Evolutionary conservation across 1,140 invertebrate genomes (phyloP).

Genomic region (Neodiprion pinetum): DNA sequence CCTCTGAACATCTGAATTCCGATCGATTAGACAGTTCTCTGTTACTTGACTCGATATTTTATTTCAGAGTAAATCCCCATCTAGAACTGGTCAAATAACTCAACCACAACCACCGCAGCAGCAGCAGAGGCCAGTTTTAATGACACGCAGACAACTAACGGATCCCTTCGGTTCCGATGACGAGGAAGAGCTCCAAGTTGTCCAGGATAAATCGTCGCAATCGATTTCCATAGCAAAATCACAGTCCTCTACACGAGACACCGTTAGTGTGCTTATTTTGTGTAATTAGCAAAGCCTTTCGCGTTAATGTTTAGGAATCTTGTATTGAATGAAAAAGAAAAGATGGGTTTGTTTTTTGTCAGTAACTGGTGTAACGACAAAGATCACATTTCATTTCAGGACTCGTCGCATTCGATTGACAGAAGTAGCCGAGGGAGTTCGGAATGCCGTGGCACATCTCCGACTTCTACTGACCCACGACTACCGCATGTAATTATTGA

Average conservation of each 20-base stretch:
- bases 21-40: no score
- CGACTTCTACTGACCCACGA: slow-evolving; percentile 48
- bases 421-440: slow-evolving; percentile 51
- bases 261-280: slow-evolving; percentile 47
- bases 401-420: slow-evolving; percentile 34
- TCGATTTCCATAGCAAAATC: slow-evolving; percentile 55
- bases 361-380: not conserved
- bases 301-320: slow-evolving; percentile 9
- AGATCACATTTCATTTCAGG: slow-evolving; percentile 20
- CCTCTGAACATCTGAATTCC: no score
- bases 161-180: slow-evolving; percentile 93
- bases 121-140: slow-evolving; percentile 68
- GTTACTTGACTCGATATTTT: no score
- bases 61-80: slow-evolving; percentile 59
- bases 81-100: slow-evolving; percentile 33
- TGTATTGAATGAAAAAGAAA: not conserved
- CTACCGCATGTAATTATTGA: slow-evolving; percentile 55
- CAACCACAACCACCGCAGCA: slow-evolving; percentile 40
- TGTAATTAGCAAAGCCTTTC: slow-evolving; percentile 24
- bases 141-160: slow-evolving; percentile 85
- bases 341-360: slow-evolving; percentile 9
- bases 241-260: slow-evolving; percentile 49
- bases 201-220: slow-evolving; percentile 55
- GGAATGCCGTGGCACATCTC: slow-evolving; percentile 52
- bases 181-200: slow-evolving; percentile 73